Evolutionary conservation across 2,797 vertebrate genomes (phyloP).

Genomic region (Liasis olivaceus): DNA sequence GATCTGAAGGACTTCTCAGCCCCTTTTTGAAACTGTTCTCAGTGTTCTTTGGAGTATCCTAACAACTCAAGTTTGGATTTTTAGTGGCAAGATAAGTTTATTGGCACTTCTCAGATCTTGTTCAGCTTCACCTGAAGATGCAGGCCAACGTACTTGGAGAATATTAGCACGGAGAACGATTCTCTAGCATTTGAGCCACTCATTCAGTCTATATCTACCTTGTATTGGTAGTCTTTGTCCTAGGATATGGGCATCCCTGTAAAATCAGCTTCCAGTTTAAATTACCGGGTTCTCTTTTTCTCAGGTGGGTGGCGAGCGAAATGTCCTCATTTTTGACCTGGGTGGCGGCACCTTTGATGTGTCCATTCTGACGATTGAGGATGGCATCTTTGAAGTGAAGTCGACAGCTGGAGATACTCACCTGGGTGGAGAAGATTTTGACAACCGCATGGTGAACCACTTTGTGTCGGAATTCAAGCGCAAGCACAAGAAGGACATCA

Average conservation of each 20-base stretch:
- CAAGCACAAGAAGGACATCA: conserved; percentile 88
- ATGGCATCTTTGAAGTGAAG: conserved; percentile 89
- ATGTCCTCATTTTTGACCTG: conserved; percentile 89
- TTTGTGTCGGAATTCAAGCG: conserved; percentile 88
- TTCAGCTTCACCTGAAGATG: neutral
- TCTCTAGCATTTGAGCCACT: neutral
- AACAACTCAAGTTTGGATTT: neutral
- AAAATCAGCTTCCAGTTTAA: neutral
- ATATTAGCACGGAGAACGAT: neutral
- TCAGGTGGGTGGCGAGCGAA: conserved; percentile 76
- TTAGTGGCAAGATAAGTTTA: neutral
- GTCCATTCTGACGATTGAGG: conserved; percentile 87
- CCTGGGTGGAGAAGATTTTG: conserved; percentile 86
- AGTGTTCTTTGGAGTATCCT: neutral
- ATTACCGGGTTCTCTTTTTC: neutral
- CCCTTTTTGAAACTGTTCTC: neutral
- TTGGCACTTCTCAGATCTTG: neutral
- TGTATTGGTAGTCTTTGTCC: neutral
- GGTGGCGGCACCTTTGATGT: conserved; percentile 90
- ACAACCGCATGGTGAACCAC: conserved; percentile 86
- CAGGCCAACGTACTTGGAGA: neutral
- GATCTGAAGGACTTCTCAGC: neutral
- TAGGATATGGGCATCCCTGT: neutral
- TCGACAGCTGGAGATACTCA: conserved; percentile 87
- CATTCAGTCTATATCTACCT: neutral